Conservation (phyloP, 2,888 invertebrate species). For the Nomada ruficornis region DNA sequence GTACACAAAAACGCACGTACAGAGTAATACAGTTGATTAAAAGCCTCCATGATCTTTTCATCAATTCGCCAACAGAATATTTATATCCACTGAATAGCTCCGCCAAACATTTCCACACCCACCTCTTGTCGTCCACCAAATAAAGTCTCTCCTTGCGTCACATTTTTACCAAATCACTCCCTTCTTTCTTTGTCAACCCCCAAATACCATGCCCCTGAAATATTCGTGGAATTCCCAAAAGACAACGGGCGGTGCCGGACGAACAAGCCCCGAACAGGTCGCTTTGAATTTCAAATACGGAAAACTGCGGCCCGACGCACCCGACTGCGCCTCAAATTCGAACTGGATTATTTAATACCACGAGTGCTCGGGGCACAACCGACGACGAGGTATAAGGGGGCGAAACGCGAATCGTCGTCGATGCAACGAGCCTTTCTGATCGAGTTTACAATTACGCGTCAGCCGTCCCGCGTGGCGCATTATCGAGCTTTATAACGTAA, state of each 20-base stretch:
- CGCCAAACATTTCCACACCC: too few species aligned
- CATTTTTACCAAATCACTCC: neutral
- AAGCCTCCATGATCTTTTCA: too few species aligned
- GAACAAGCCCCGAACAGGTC: slow-evolving; percentile 23
- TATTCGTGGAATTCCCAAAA: slow-evolving; percentile 34
- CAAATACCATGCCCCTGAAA: neutral
- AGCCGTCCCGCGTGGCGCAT: slow-evolving; percentile 58
- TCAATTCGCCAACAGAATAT: too few species aligned
- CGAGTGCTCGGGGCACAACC: slow-evolving; percentile 44
- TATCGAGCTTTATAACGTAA: slow-evolving; percentile 60
- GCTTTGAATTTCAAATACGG: slow-evolving; percentile 50
- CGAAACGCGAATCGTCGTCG: slow-evolving; percentile 40
- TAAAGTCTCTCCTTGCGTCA: neutral
- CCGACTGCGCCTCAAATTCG: slow-evolving; percentile 25
- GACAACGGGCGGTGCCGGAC: slow-evolving; percentile 15
- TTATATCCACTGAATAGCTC: too few species aligned
- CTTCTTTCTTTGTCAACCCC: neutral
- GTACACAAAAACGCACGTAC: too few species aligned
- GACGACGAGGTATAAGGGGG: slow-evolving; percentile 18
- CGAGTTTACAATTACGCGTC: slow-evolving; percentile 68
- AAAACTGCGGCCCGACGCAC: slow-evolving; percentile 12
- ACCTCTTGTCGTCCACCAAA: too few species aligned
- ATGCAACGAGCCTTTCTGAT: slow-evolving; percentile 58
- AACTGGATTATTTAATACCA: slow-evolving; percentile 42
- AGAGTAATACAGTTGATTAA: too few species aligned